phyloP scores from a whole-genome alignment of 1,140 invertebrate species.

The Leptopilina boulardi region DNA sequence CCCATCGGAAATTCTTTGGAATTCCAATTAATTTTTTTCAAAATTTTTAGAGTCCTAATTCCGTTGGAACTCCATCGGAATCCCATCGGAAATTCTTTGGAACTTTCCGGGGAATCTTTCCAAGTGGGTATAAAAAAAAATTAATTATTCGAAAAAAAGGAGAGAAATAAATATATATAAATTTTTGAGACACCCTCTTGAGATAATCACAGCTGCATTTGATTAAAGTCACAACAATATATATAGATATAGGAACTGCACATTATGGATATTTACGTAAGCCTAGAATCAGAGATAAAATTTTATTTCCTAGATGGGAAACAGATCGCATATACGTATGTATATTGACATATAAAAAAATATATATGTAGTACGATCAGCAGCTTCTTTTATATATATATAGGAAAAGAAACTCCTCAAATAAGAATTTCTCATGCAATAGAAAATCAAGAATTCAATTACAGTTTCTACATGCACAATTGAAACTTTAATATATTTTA shows the following conservation, averaged over 20 bases:
- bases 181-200: slow-evolving; percentile 1
- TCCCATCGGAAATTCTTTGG: no score
- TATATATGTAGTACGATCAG: background rate
- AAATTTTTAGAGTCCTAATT: no score
- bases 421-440: slow-evolving; percentile 24
- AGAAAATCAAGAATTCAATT: slow-evolving; percentile 21
- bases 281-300: slow-evolving; percentile 22
- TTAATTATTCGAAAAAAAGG: background rate
- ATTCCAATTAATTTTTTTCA: no score
- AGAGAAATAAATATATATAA: background rate
- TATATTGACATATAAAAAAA: background rate
- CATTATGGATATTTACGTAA: slow-evolving; percentile 17
- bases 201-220: background rate
- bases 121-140: no score
- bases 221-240: background rate
- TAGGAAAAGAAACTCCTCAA: slow-evolving; percentile 11
- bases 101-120: no score
- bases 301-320: background rate
- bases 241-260: background rate
- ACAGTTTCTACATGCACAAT: slow-evolving; percentile 21
- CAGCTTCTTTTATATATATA: slow-evolving; percentile 1
- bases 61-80: no score
- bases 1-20: no score
- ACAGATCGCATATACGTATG: background rate
- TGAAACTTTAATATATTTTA: background rate